Evolutionary conservation across 2,888 invertebrate species (phyloP), one percentile per base, ranked within the genome.

Genomic region (Griposia aprilina): DNA sequence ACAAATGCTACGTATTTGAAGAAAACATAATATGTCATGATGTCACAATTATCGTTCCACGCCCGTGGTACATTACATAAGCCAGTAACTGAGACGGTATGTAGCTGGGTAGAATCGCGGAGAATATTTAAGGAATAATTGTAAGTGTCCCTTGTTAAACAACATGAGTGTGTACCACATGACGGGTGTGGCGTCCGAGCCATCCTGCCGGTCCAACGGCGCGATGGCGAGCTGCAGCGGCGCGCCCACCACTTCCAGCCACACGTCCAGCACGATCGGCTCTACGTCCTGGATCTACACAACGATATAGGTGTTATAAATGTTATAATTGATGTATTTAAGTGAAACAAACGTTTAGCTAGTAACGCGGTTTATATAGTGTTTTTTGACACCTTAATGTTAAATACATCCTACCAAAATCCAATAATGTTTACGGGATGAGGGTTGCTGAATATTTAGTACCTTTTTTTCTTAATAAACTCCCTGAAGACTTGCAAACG

Each of bases 221-320:
- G 76, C 78, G 52, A 93, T 80, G 8, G 92, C 91, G 55, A 94
- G 89, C 75, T 88, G 90, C 41, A 96, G 91, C 59, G 95, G 94
- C 2, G 89, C 62, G 0, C 94, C 95, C 7, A 90, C 82, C 30
- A 86, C 94, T 87, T 95, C 93, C 55, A 93, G 83, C 96, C 96
- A 96, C 82, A 96, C 85, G 85, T 96, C 94, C 70, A 96, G 26
- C 15, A 95, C 90, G 2, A 96, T 82, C 4, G 95, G 93, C 78
- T 92, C 94, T 89, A 95, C 26, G 26, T 89, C 74, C 8, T 91
- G 90, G 2, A 93, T 20, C 69, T 69, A 55, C 13, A 55, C 6
- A 55, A 69, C 1, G 36, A n/a, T 20, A 41, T 10, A n/a, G 23
- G 23, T 15, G 26, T 63, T 63, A 36, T 13, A 3, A 36, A 30